Evolutionary conservation across 2,797 vertebrate species (phyloP).

Genomic region (Bradypodion pumilum): DNA sequence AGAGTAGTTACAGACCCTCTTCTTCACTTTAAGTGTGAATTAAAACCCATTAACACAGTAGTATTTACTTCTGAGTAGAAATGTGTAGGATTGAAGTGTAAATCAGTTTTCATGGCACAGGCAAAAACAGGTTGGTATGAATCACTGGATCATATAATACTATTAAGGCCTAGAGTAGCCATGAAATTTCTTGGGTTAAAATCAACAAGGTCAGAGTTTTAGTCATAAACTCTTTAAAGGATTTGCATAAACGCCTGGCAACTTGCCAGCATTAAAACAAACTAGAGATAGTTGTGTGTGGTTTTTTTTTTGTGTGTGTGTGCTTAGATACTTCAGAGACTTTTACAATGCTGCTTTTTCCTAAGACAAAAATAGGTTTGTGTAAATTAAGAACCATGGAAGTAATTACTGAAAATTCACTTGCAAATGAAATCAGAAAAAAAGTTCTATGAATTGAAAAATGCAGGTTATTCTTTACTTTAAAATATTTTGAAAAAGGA

Average conservation of each 20-base stretch:
- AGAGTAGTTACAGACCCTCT: too few species aligned
- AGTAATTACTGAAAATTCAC: neutral
- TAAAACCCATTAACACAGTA: neutral
- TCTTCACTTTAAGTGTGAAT: too few species aligned
- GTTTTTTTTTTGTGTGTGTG: neutral
- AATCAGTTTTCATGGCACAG: slow-evolving; percentile 11
- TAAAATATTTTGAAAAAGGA: too few species aligned
- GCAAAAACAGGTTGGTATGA: slow-evolving; percentile 4
- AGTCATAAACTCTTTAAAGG: slow-evolving; percentile 51
- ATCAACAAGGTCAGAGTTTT: slow-evolving; percentile 37
- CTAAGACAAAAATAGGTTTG: neutral
- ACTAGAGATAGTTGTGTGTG: neutral
- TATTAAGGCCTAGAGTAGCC: slow-evolving; percentile 35
- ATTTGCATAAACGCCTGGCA: slow-evolving; percentile 55
- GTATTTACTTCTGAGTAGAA: neutral
- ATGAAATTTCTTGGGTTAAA: slow-evolving; percentile 47
- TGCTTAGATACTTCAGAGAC: neutral
- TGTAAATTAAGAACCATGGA: neutral
- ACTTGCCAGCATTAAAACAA: slow-evolving; percentile 39
- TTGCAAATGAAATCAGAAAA: neutral
- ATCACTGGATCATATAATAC: slow-evolving; percentile 41
- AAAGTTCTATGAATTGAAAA: neutral
- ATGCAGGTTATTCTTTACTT: neutral
- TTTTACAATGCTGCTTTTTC: neutral
- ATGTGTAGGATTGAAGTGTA: neutral